Conservation (phyloP, 2,888 invertebrate species). For the Sinotaia quadrata region DNA sequence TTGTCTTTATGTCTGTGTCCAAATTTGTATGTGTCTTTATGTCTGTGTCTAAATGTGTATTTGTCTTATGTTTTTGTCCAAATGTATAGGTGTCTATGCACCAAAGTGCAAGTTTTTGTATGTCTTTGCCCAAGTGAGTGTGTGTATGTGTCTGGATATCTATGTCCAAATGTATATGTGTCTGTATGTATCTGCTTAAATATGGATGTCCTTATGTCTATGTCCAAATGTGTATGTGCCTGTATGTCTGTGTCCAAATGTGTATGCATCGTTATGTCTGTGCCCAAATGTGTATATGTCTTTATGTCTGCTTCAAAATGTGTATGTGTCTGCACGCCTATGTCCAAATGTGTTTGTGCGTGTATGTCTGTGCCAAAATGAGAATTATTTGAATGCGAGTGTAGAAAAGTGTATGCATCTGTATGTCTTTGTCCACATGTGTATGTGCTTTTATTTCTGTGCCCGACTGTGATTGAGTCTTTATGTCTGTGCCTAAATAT, state of each 20-base stretch:
- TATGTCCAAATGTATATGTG: not conserved
- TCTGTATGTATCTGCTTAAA: not conserved
- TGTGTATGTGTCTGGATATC: conserved; percentile 2
- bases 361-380: not conserved
- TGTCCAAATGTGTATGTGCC: not conserved
- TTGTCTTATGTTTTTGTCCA: not conserved
- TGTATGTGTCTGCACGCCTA: not conserved
- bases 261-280: not conserved
- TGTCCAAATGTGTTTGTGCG: not conserved
- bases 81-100: too few species aligned
- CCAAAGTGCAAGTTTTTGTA: too few species aligned
- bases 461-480: conserved; percentile 77
- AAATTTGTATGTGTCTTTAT: not conserved
- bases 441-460: not conserved
- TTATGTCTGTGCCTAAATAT: conserved; percentile 23
- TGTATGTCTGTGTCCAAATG: conserved; percentile 3
- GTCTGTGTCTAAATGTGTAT: not conserved
- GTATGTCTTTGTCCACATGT: not conserved
- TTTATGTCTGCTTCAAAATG: not conserved
- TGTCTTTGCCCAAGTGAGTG: too few species aligned
- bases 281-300: not conserved
- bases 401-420: not conserved
- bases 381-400: not conserved
- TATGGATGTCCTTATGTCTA: too few species aligned
- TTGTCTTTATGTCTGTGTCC: conserved; percentile 1